Base-by-base conservation (phyloP, 2,797 vertebrate genomes). In the Cuculus canorus region DNA sequence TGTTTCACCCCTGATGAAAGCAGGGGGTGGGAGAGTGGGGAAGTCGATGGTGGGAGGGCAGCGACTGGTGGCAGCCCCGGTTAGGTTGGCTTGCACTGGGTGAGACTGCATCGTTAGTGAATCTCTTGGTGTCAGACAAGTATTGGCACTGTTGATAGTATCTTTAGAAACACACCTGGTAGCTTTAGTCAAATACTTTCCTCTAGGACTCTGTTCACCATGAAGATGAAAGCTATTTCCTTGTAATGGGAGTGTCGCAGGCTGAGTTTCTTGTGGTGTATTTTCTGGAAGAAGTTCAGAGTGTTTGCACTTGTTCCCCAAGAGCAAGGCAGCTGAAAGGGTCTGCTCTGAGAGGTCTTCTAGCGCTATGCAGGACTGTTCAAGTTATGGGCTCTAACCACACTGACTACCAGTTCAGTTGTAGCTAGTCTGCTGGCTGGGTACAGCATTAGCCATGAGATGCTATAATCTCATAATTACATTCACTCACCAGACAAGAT, bases 31-130 rank as follows among this genome's bases (percentile, higher is more conserved):
- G 27, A 39, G 17, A 50, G 18, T 2, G 24, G n/a, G 32, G 33
- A 63, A 5, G 5, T 16, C 13, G 11, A 13, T 23, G 52, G 43
- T 19, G 48, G 59, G 59, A 78, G 47, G 30, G 18, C 24, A 64
- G 47, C 2, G 3, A 15, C 50, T 32, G 61, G 50, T 4, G 41
- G 41, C 59, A 18, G 35, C 28, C 25, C 28, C 32, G 1, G 32
- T 28, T 33, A 11, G 45, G 2, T 3, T 37, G 59, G 30, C 45
- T 59, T 32, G 66, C 7, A 2, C 27, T 3, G 45, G 7, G 15
- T 33, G 71, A 23, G 10, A 70, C 50, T 0, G 0, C 13, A 2
- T 24, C 7, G 4, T 25, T 50, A 37, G 0, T 16, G 14, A 21
- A 23, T 52, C 37, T 22, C 19, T 35, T 52, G 69, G 19, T 32